Evolutionary conservation across 1,140 invertebrate genomes (phyloP), one percentile per base, ranked within the genome.

Genomic region (Brachionus paranguensis): DNA sequence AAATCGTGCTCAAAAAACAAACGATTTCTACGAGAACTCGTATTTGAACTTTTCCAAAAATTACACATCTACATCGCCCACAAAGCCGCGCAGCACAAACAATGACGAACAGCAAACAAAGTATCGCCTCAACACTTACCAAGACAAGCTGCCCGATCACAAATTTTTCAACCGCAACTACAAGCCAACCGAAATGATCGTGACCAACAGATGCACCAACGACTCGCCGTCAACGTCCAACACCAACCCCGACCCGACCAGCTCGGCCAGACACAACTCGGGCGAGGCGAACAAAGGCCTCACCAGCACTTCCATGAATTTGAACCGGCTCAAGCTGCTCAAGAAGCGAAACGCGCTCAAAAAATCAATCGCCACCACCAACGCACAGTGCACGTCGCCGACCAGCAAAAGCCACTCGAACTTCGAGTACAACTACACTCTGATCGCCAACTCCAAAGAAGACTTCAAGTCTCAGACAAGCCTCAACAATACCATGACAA

Each of bases 381-480:
- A 64, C 11, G 27, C 64, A 14, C 27, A 27, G 47, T 29, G 12
- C 8, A 53, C 45, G 12, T 76, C 72, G 11, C 43, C 72, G 1
- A 17, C 17, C 11, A 76, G 68, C 41, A 72, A 72, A 45, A 72
- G 68, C 33, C 68, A 72, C 41, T 17, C 33, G 3, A 72, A 72
- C 41, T 72, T 72, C n/a, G 68, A 72, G 3, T 72, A 72, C 41
- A 72, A 72, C 33, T 76, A 50, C 43, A 76, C 50, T n/a, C 43
- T 45, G 64, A 64, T 68, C 29, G 20, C 20, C 10, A 72, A 53
- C 4, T 81, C 78, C 29, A 81, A 81, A 41, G 78, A 81, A 17
- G 78, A 81, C 14, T 81, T 81, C 14, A 81, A 81, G 37, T 81
- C 78, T 43, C 78, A 81, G 37, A 68, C 64, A 27, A 81, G 78